Percentiles rank a stretch among this genome's conserved stretches.
These are phyloP conservation scores for Trachymyrmex cornetzi DNA, from an alignment of 1,140 invertebrate species.

Conservation along the genomic window DNA sequence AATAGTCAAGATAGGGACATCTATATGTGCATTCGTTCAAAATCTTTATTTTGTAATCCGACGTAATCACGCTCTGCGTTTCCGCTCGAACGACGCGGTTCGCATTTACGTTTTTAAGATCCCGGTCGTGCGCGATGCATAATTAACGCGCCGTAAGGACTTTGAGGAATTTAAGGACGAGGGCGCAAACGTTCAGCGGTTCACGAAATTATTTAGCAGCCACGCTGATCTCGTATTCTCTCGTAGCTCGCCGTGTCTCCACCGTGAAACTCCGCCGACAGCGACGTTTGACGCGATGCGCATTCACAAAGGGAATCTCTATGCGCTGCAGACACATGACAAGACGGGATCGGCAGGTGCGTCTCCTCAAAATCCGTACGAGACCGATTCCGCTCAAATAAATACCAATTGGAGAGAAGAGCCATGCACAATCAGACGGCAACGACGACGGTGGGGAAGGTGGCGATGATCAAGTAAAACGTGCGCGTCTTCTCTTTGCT, in stretches of 20 bases:
- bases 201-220: conserved; percentile 55
- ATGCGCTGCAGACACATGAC: conserved; percentile 3
- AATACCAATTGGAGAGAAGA: conserved; percentile 5
- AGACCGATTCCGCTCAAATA: conserved; percentile 38
- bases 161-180: conserved; percentile 46
- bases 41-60: neutral
- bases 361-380: neutral
- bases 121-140: neutral
- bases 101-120: conserved; percentile 23
- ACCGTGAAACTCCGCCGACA: conserved; percentile 21
- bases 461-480: neutral
- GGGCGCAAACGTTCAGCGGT: conserved; percentile 31
- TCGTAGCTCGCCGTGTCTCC: conserved; percentile 31
- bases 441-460: neutral
- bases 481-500: neutral
- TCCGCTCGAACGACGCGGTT: neutral
- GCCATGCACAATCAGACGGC: neutral
- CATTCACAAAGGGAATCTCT: conserved; percentile 57
- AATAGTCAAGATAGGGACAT: no score
- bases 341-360: conserved; percentile 10
- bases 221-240: conserved; percentile 56
- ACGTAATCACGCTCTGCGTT: conserved; percentile 7
- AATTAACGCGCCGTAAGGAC: conserved; percentile 49
- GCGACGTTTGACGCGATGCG: conserved; percentile 12
- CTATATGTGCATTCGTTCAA: neutral